A percentile compares a stretch with the other conserved stretches of the same genome.
Evolutionary conservation across 2,797 vertebrate genomes (phyloP).

Genomic region (Cynodonichthys magdalenae): DNA sequence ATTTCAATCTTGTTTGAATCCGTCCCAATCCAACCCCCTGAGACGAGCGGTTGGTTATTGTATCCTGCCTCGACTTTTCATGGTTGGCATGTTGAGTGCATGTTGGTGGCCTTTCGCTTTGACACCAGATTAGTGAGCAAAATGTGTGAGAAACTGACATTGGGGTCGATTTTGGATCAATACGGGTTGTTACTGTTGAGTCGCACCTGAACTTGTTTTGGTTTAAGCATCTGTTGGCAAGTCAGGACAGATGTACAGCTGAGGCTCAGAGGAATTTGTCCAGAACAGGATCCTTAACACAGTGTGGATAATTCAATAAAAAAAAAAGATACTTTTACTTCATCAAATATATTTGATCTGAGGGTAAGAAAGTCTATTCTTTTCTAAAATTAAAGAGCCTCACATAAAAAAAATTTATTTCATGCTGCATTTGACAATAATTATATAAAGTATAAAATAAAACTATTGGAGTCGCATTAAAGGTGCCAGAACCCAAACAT

Average conservation of each 20-base stretch:
- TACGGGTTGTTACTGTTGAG: neutral
- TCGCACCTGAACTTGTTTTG: neutral
- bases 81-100: slow-evolving; percentile 15
- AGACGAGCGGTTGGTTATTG: neutral
- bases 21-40: slow-evolving; percentile 4
- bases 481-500: too few species aligned
- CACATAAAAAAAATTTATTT: too few species aligned
- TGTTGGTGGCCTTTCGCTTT: slow-evolving; percentile 20
- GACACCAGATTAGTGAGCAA: slow-evolving; percentile 27
- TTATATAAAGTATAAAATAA: too few species aligned
- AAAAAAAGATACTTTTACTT: slow-evolving; percentile 10
- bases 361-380: too few species aligned
- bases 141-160: too few species aligned
- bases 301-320: neutral
- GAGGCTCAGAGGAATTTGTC: slow-evolving; percentile 10
- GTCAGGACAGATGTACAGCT: neutral
- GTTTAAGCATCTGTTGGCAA: neutral
- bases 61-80: slow-evolving; percentile 13
- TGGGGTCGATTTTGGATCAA: slow-evolving; percentile 18
- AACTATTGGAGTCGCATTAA: too few species aligned
- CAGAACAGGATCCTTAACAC: slow-evolving; percentile 9
- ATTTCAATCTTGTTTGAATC: slow-evolving; percentile 43
- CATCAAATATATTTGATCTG: neutral
- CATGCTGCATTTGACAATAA: too few species aligned
- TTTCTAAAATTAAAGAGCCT: too few species aligned